Percentiles rank a stretch among this genome's conserved stretches.
Evolutionary conservation across 2,888 invertebrate species (phyloP).

Genomic region (Eristalis arbustorum): DNA sequence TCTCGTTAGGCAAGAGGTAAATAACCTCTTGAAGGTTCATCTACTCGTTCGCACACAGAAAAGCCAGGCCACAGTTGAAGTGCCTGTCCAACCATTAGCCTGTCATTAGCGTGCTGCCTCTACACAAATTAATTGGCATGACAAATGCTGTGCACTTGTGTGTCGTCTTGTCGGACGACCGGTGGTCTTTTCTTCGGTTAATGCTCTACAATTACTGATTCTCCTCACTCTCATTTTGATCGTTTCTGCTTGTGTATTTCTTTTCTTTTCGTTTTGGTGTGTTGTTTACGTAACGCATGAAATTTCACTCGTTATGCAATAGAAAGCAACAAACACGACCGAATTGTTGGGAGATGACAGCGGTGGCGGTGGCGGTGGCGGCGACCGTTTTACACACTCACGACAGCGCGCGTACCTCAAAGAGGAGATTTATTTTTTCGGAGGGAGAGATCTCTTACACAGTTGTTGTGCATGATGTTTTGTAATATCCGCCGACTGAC

Average conservation of each 20-base stretch:
- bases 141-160: constrained; percentile 27
- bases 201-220: constrained; percentile 48
- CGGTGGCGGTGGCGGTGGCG: neutral
- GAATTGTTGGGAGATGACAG: neutral
- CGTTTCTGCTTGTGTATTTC: constrained; percentile 11
- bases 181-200: constrained; percentile 13
- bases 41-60: constrained; percentile 5
- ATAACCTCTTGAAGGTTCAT: constrained; percentile 80
- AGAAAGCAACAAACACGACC: constrained; percentile 47
- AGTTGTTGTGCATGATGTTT: constrained; percentile 12
- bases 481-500: constrained; percentile 40
- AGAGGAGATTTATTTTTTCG: constrained; percentile 41
- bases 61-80: neutral
- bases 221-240: constrained; percentile 49
- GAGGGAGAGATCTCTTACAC: neutral
- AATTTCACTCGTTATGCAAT: constrained; percentile 70
- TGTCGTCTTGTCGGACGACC: neutral
- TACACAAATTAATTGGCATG: constrained; percentile 39
- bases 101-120: neutral
- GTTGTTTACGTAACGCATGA: constrained; percentile 65
- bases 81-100: neutral
- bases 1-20: constrained; percentile 75
- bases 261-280: constrained; percentile 25
- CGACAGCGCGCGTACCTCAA: no score
- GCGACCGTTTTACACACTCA: no score